phyloP scores from a whole-genome alignment of 2,797 vertebrate species.

The Florisuga fusca region DNA sequence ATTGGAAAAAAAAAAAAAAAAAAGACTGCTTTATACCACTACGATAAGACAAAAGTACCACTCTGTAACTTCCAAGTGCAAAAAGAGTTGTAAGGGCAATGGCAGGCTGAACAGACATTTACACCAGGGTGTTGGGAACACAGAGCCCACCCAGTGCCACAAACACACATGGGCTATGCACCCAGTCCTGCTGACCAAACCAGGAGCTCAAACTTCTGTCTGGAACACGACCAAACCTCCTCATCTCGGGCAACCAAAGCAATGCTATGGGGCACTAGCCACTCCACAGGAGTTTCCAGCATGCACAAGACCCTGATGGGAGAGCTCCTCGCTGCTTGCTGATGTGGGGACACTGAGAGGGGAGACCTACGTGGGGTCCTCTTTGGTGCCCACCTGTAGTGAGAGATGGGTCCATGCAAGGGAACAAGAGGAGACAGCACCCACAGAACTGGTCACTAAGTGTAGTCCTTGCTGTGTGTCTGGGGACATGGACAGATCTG shows the following conservation, averaged over 20 bases:
- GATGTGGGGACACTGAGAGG: not conserved
- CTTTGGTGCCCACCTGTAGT: no score
- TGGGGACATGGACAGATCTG: not conserved
- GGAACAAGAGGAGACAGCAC: not conserved
- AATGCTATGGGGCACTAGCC: not conserved
- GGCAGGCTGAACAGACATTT: not conserved
- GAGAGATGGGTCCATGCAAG: not conserved
- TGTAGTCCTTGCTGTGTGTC: rapidly evolving
- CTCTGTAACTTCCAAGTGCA: not conserved
- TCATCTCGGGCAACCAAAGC: not conserved
- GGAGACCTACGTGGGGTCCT: no score
- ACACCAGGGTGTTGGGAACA: rapidly evolving
- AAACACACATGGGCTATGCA: rapidly evolving
- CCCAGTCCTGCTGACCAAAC: not conserved
- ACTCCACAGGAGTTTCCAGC: not conserved
- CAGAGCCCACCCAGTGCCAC: rapidly evolving
- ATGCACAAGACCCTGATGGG: rapidly evolving
- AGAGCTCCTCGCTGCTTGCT: rapidly evolving
- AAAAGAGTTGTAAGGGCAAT: not conserved
- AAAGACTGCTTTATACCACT: not conserved
- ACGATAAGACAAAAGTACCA: not conserved
- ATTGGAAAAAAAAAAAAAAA: no score
- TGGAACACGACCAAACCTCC: not conserved
- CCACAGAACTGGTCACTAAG: not conserved
- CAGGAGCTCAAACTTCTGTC: not conserved